Evolutionary conservation across 2,113 vertebrate species (phyloP), one percentile per base, ranked within the genome.

Genomic region (Petrocephalus microphthalmus): DNA sequence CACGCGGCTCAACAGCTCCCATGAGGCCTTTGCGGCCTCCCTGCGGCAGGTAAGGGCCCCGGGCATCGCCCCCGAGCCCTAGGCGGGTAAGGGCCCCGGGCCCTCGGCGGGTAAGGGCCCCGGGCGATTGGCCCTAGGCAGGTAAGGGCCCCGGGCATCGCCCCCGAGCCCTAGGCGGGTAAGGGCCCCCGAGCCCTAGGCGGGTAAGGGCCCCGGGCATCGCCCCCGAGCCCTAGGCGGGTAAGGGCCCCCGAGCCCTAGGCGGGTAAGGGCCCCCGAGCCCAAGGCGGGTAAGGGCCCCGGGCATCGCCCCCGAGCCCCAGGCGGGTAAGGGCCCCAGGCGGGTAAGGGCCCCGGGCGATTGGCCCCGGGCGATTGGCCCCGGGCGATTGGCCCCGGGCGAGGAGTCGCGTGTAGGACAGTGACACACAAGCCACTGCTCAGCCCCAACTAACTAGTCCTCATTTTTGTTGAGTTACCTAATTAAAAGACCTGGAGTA

Each of bases 21-120:
- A 99, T 0, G 98, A 99, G 87, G 98, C 98, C 71, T 99, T 99
- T 52, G 98, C 97, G 1, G 95, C 97, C n/a, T 99, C 98, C 8
- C 94, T 99, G 89, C 93, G 97, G 49, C 98, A 99, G 97, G 98
- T 98, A 85, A 83, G 29, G 5, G 5, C 71, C 13, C 33, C n/a
- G 33, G 7, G 17, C 33, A 7, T 7, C 11, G 2, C 4, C 33
- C 71, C 71, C 2, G 19, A 42, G 11, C 6, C 71, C 25, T n/a
- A n/a, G n/a, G n/a, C n/a, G n/a, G n/a, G n/a, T n/a, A n/a, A n/a
- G n/a, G n/a, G n/a, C n/a, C n/a, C n/a, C n/a, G n/a, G n/a, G n/a
- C n/a, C n/a, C n/a, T n/a, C n/a, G n/a, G n/a, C n/a, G n/a, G n/a
- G n/a, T n/a, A n/a, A n/a, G n/a, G n/a, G n/a, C n/a, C n/a, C n/a